Evolutionary conservation across 2,888 invertebrate species (phyloP), one percentile per base, ranked within the genome.

Genomic region (Scaptomyza tumidula): DNA sequence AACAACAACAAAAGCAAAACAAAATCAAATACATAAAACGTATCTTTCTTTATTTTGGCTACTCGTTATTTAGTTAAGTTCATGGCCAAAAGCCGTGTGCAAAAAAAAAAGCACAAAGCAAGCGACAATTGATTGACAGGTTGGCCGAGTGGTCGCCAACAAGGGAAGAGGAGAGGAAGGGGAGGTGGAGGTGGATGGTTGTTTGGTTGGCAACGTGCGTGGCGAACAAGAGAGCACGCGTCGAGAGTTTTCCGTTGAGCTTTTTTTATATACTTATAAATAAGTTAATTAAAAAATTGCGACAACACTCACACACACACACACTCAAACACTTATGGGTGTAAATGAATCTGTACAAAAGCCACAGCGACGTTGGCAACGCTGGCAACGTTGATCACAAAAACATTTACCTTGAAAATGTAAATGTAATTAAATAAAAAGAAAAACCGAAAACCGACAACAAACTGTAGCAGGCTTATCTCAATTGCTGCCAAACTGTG

Each of bases 271-370:
- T 67, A 73, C 86, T 71, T 86, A 77, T 72, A 77, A 76, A 76
- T 72, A 83, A 85, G 86, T 85, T 85, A 83, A 85, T 85, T 85
- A 86, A 88, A 86, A 41, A 85, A 85, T 58, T 82, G 71, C 63
- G 64, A 59, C 45, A 16, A 27, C 9, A 27, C 24, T 50, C 6
- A 50, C 29, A 45, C n/a, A 59, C 16, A 41, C n/a, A 59, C 19
- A 41, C 39, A 49, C 13, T 19, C 19, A 24, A 24, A 24, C 24
- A 24, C 5, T 24, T 0, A 39, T 3, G 48, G 9, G 39, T 44
- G 37, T 45, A 52, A 52, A 55, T 54, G 24, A 43, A 65, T 52
- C 24, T 24, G 19, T 11, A 43, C 44, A 50, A 35, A 52, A 54
- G 31, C 64, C 66, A 35, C 49, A 54, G 44, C 58, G 57, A 54